A percentile compares a stretch with the other conserved stretches of the same genome.
Conservation (phyloP, 2,113 vertebrate species). For the Heptranchias perlo region DNA sequence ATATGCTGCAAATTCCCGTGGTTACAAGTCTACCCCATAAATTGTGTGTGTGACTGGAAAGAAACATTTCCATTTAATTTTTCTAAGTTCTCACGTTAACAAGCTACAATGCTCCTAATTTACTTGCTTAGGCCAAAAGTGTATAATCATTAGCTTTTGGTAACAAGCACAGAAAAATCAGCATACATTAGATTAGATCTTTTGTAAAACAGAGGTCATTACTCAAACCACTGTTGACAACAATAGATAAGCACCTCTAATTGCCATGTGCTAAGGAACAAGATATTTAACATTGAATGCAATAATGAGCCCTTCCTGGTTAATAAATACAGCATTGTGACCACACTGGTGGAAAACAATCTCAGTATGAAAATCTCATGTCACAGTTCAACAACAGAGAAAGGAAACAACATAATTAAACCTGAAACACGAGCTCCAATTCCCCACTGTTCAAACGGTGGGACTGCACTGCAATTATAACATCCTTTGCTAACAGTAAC, state of each 20-base stretch:
- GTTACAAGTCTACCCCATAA: neutral
- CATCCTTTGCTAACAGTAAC: neutral
- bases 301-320: neutral
- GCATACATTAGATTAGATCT: neutral
- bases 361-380: constrained; percentile 12
- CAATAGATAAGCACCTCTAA: neutral
- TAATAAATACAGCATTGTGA: neutral
- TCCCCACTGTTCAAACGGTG: neutral
- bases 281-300: neutral
- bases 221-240: neutral
- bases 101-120: neutral
- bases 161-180: neutral
- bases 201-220: neutral
- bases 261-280: neutral
- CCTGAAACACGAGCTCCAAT: neutral
- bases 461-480: neutral
- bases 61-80: neutral
- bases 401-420: neutral
- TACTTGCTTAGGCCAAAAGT: neutral
- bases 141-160: neutral
- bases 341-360: neutral
- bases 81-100: neutral
- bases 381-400: neutral
- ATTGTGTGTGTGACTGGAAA: neutral
- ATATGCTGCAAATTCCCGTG: neutral